Base-by-base conservation (phyloP, 1,140 invertebrate genomes). In the Agraylea sexmaculata region DNA sequence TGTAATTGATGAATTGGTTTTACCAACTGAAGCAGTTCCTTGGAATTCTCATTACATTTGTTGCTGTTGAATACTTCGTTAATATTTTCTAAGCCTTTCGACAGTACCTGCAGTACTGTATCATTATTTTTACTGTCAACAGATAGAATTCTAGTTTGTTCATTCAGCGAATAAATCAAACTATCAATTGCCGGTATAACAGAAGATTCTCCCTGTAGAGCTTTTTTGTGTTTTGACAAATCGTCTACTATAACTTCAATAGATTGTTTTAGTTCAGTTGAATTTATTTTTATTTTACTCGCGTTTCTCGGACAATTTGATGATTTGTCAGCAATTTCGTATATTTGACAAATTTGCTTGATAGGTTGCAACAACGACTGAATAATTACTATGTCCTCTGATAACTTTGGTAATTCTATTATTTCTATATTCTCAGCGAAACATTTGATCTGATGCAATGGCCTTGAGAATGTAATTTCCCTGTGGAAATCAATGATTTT, bases 401-500 rank as follows among this genome's bases (percentile, higher is more conserved):
- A n/a, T n/a, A n/a, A n/a, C n/a, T n/a, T n/a, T n/a, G n/a, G n/a
- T n/a, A n/a, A n/a, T n/a, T n/a, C n/a, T n/a, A n/a, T n/a, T n/a
- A n/a, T 19, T 31, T 19, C 16, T 1, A 41, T 31, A 6, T 33
- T 35, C 17, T 40, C 40, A 6, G 40, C 38, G 16, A 46, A 49
- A 12, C 43, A 22, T 16, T 46, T 45, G 7, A 49, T 42, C 15
- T 40, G 40, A 12, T 43, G 43, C 4, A 51, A 17, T 11, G 49
- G 49, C 16, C 43, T 47, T 8, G 31, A 30, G 23, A 46, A 43
- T 13, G 37, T 25, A 17, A 40, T 30, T 28, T 49, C 43, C 16
- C 36, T 46, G 16, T 42, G 29, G 28, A 40, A 49, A 27, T 43
- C 29, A 11, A 40, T 43, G 7, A 49, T 46, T 37, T 57, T 64